Percentiles rank a stretch among this genome's conserved stretches.
phyloP scores from a whole-genome alignment of 2,888 invertebrate genomes.

The Sarcophaga variegata region DNA sequence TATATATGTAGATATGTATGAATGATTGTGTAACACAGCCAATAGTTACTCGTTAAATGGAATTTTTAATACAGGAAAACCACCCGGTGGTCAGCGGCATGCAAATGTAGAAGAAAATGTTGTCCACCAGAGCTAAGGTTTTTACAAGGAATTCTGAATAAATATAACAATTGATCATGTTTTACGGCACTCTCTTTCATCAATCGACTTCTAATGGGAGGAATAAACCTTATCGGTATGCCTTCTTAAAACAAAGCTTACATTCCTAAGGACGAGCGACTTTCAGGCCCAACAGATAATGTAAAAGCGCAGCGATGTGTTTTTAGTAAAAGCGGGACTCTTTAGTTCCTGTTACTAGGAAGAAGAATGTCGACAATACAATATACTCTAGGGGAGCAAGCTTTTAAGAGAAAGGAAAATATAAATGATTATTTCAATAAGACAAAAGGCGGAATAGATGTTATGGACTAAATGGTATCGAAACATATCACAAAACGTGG shows the following conservation, averaged over 20 bases:
- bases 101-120: background rate
- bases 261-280: too few species aligned
- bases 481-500: background rate
- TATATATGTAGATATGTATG: too few species aligned
- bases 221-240: too few species aligned
- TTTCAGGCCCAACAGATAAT: background rate
- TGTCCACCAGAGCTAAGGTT: background rate
- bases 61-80: background rate
- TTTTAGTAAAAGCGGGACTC: background rate
- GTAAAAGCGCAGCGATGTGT: rapidly evolving
- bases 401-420: background rate
- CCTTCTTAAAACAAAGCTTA: too few species aligned
- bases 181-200: background rate
- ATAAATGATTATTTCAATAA: background rate
- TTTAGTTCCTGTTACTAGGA: background rate
- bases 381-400: background rate
- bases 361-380: background rate
- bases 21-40: too few species aligned
- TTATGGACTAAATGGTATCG: background rate
- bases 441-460: conserved; percentile 6
- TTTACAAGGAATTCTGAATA: conserved; percentile 3
- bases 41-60: too few species aligned
- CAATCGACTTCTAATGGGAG: background rate
- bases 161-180: background rate
- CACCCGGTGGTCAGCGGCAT: background rate